Conservation (phyloP, 2,113 vertebrate species). For the Hystrix brachyura region DNA sequence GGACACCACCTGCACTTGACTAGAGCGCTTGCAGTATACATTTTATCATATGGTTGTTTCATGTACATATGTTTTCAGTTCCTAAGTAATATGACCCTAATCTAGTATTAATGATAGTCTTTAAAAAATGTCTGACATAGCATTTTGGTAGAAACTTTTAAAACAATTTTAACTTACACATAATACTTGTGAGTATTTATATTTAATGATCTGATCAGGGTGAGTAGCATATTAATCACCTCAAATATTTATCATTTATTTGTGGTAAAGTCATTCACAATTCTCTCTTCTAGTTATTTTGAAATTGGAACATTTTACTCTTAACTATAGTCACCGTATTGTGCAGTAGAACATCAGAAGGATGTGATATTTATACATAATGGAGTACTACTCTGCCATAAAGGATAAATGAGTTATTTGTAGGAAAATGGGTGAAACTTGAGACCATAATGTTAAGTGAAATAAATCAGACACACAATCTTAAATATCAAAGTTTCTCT, state of each 20-base stretch:
- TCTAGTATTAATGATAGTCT: not conserved
- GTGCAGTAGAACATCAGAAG: not conserved
- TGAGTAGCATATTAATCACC: not conserved
- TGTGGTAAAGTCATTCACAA: not conserved
- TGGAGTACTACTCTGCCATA: too few relatives aligned
- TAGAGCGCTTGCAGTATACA: not conserved
- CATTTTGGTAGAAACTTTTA: not conserved
- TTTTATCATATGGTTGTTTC: not conserved
- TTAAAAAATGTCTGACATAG: constrained; percentile 12
- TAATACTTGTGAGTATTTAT: not conserved
- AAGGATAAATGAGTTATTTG: not conserved
- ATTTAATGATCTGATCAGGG: not conserved
- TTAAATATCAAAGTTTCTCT: not conserved
- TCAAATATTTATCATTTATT: not conserved
- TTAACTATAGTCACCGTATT: not conserved
- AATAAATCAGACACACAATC: not conserved
- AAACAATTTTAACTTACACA: not conserved
- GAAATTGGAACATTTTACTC: not conserved
- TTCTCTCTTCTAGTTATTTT: not conserved
- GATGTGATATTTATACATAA: too few relatives aligned
- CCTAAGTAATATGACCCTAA: not conserved
- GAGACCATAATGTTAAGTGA: not conserved
- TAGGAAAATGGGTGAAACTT: not conserved
- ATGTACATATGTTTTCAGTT: not conserved
- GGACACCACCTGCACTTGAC: not conserved